A percentile compares a stretch with the other conserved stretches of the same genome.
These are phyloP conservation scores for Furcifer pardalis DNA, from an alignment of 2,797 vertebrate genomes.

Conservation along the genomic window DNA sequence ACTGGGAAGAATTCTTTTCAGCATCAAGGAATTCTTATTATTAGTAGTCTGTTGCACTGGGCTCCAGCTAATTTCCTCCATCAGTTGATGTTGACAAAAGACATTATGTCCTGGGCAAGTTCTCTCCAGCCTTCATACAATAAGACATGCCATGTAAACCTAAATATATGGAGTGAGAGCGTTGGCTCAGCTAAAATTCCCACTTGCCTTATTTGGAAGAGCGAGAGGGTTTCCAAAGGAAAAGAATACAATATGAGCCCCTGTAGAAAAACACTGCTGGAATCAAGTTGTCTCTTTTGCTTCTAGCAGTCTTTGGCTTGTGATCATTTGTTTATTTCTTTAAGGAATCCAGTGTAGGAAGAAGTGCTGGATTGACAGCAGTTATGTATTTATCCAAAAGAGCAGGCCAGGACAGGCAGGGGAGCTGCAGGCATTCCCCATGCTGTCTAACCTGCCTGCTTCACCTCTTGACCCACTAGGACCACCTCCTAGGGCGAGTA, in stretches of 20 bases:
- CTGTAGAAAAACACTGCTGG: conserved; percentile 48
- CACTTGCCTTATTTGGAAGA: conserved; percentile 36
- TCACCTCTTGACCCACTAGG: conserved; percentile 60
- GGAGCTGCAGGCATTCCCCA: not conserved
- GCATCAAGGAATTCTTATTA: not conserved
- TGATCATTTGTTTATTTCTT: conserved; percentile 62
- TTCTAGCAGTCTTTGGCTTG: conserved; percentile 16
- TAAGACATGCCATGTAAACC: not conserved
- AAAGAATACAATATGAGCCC: conserved; percentile 22
- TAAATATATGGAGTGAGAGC: no score
- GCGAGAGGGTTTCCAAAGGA: conserved; percentile 46
- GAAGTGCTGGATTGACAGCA: conserved; percentile 51
- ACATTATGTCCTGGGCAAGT: not conserved
- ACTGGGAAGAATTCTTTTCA: not conserved
- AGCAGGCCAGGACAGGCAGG: not conserved
- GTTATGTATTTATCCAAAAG: conserved; percentile 46
- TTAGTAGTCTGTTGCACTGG: not conserved
- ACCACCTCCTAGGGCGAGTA: conserved; percentile 65
- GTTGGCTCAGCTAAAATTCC: conserved; percentile 46
- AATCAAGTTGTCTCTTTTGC: conserved; percentile 47
- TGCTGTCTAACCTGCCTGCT: not conserved
- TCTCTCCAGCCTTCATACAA: not conserved
- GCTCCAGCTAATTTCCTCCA: not conserved
- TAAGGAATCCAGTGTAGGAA: conserved; percentile 38
- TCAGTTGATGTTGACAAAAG: not conserved